Evolutionary conservation across 2,888 invertebrate species (phyloP), one percentile per base, ranked within the genome.

Genomic region (Gonocerus acuteangulatus): DNA sequence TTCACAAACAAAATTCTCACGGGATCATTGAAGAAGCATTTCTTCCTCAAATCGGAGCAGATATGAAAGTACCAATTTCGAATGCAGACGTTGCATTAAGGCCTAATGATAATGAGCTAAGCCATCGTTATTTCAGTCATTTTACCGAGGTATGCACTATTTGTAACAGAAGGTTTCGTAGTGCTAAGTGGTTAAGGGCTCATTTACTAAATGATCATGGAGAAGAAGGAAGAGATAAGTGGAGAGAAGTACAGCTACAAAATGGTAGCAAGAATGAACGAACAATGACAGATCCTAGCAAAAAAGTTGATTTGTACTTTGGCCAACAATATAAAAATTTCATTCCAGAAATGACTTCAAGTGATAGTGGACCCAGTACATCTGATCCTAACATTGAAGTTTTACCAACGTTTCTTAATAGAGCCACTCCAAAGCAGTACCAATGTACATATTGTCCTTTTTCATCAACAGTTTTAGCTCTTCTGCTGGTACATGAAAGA

Each of bases 1-100:
- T 95, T 19, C 99, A 99, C 78, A 96, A 96, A 73, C 93, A 94
- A 73, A 96, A 96, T 75, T 94, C 94, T 32, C 99, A 99, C 74
- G 96, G 96, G 16, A 93, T 99, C 63, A 86, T 89, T 13, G 92
- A 93, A 66, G 92, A 91, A 61, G 86, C 86, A 0, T 79, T 67
- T 48, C 56, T 68, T 4, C 66, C 66, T 18, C 67, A 67, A 54
- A 59, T 68, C n/a, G 65, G 68, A n/a, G 27, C 61, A 19, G 62
- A 64, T n/a, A 48, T 65, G 13, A 65, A 65, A 58, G 62, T 62
- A 49, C 66, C 61, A 48, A 48, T 60, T 15, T 56, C 64, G n/a
- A 65, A 61, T 49, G 21, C 65, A 16, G 64, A 66, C 36, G 49
- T 60, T 49, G 61, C 68, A 44, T 70, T 81, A 27, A 80, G 80